Base-by-base conservation (phyloP, 2,797 vertebrate species). In the Clarias laeviceps region DNA sequence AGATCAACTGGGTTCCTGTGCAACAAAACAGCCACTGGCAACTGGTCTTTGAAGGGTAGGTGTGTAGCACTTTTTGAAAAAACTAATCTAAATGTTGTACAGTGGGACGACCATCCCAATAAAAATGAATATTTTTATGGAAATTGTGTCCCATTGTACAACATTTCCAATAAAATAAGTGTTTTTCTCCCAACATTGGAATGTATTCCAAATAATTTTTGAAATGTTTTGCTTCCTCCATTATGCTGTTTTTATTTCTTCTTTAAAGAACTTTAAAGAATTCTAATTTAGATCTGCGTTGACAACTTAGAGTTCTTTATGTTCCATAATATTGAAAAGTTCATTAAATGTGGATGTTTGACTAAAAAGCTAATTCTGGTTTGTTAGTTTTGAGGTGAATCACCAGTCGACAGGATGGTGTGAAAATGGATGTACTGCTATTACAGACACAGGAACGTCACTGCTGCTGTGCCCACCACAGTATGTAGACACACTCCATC, bases 371-470 rank as follows among this genome's bases (percentile, higher is more conserved):
- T 59, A 0, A 40, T 40, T 27, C 24, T 15, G 20, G n/a, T 0
- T 77, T 69, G 29, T 15, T 85, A 96, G 95, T 68, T 94, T 96
- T 85, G 84, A 88, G 29, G 64, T 96, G 0, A 90, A 92, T 62
- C 84, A 90, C n/a, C 72, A 92, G 0, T 56, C 2, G 2, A 93
- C 87, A 0, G 88, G 88, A 70, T 95, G 90, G 91, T 95, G 94
- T 85, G 90, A 84, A 24, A 34, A 90, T 65, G 95, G 94, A 86
- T 96, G 95, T 88, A 94, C 95, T 80, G 94, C 90, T 82, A 93
- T 94, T 2, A 93, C 95, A 89, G 95, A 95, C 85, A 95, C 94
- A 0, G 94, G 95, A 29, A 96, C 94, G 0, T 94, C 91, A 82
- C 87, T 91, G 29, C 87, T 96, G 78, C 88, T 93, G 0, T 86